These are phyloP conservation scores for Peromyscus eremicus DNA, from an alignment of 2,797 vertebrate genomes.

Conservation along the genomic window DNA sequence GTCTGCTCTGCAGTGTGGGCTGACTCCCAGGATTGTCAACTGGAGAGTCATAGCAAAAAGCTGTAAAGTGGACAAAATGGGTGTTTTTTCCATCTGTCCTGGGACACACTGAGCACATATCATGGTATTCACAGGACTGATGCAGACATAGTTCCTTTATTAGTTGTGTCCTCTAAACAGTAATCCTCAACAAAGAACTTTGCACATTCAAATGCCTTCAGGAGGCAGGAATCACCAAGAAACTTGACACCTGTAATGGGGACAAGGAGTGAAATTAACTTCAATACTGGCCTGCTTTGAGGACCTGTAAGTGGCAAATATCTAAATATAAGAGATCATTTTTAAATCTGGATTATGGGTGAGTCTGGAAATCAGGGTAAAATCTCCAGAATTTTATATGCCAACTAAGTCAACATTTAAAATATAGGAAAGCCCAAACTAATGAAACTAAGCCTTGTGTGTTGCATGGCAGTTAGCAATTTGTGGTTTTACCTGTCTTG, in stretches of 20 bases:
- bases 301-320: background rate
- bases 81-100: background rate
- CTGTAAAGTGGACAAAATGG: background rate
- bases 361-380: constrained; percentile 36
- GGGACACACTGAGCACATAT: background rate
- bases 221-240: background rate
- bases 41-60: background rate
- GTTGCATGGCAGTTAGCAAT: background rate
- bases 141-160: background rate
- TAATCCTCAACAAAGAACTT: background rate
- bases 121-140: background rate
- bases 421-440: background rate
- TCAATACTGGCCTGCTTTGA: background rate
- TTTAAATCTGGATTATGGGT: constrained; percentile 27
- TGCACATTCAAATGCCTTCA: background rate
- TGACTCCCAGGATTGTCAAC: background rate
- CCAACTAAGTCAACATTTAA: constrained; percentile 34
- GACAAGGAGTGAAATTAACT: background rate
- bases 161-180: background rate
- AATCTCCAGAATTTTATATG: background rate
- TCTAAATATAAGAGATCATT: background rate
- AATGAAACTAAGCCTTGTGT: background rate
- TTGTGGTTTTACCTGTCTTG: constrained; percentile 1
- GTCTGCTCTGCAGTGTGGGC: background rate
- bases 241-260: rapidly evolving